phyloP scores from a whole-genome alignment of 92 coral and sea anemone species.

The Muricea muricata region DNA sequence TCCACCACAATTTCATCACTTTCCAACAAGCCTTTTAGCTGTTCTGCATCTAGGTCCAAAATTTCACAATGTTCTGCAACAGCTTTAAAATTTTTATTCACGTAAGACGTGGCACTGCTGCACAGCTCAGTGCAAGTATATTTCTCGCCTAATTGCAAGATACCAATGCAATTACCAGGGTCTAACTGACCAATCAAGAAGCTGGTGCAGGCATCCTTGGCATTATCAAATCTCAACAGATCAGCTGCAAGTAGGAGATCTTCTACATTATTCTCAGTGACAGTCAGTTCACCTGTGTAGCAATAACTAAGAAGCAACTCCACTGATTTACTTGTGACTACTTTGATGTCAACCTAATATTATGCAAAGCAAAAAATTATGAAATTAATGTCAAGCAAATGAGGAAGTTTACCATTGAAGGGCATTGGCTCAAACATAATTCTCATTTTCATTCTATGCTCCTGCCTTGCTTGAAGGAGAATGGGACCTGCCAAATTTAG shows the following conservation, averaged over 20 bases:
- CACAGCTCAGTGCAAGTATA: slow-evolving; percentile 77
- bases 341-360: slow-evolving; percentile 84
- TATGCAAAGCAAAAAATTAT: too few species aligned
- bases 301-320: slow-evolving; percentile 80
- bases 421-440: too few species aligned
- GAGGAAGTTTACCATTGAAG: too few species aligned
- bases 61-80: slow-evolving; percentile 86
- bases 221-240: slow-evolving; percentile 84
- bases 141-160: slow-evolving; percentile 85
- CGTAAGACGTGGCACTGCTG: slow-evolving; percentile 76
- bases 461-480: too few species aligned
- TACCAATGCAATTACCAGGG: slow-evolving; percentile 84
- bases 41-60: slow-evolving; percentile 63
- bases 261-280: slow-evolving; percentile 88
- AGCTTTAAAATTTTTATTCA: slow-evolving; percentile 72
- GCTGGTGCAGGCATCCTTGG: slow-evolving; percentile 84
- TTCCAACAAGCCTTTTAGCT: slow-evolving; percentile 73
- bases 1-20: slow-evolving; percentile 75
- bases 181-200: slow-evolving; percentile 88
- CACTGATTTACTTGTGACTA: slow-evolving; percentile 76
- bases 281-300: slow-evolving; percentile 84
- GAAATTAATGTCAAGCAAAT: too few species aligned
- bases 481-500: too few species aligned
- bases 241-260: slow-evolving; percentile 88
- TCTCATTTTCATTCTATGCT: too few species aligned